Evolutionary conservation across 1,140 invertebrate genomes (phyloP).

Genomic region (Platorchestia sp.): DNA sequence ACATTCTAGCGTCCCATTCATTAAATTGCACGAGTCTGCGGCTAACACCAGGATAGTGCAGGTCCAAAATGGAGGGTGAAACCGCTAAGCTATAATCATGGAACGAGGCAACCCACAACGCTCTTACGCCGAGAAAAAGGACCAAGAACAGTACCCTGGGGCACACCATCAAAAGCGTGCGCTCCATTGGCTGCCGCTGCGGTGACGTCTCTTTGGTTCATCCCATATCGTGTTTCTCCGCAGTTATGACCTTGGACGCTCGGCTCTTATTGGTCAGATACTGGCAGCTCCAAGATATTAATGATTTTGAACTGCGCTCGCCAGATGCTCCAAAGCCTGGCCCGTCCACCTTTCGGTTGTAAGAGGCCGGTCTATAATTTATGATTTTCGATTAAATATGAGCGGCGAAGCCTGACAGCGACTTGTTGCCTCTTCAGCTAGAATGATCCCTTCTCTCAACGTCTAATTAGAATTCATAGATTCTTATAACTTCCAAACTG

Average conservation of each 20-base stretch:
- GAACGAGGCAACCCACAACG: slow-evolving; percentile 48
- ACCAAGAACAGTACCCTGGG: slow-evolving; percentile 8
- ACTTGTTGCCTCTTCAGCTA: slow-evolving; percentile 47
- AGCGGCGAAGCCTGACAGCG: slow-evolving; percentile 47
- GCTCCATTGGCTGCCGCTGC: not conserved
- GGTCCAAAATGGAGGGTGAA: slow-evolving; percentile 54
- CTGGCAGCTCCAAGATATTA: slow-evolving; percentile 24
- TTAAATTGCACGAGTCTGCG: slow-evolving; percentile 51
- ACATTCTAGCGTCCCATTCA: slow-evolving; percentile 49
- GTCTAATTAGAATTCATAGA: slow-evolving; percentile 55
- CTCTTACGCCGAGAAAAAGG: slow-evolving; percentile 46
- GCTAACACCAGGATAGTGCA: slow-evolving; percentile 44
- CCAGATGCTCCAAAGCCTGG: slow-evolving; percentile 44
- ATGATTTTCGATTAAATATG: slow-evolving; percentile 52
- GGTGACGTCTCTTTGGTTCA: slow-evolving; percentile 24
- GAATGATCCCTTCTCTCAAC: slow-evolving; percentile 55
- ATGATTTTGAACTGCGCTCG: slow-evolving; percentile 53
- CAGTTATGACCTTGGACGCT: slow-evolving; percentile 48
- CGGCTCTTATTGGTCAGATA: not conserved
- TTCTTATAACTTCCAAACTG: slow-evolving; percentile 52
- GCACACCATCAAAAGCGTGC: slow-evolving; percentile 1
- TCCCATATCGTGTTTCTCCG: slow-evolving; percentile 4
- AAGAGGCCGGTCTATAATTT: slow-evolving; percentile 34
- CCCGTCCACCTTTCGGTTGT: slow-evolving; percentile 54
- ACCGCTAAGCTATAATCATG: slow-evolving; percentile 54